Evolutionary conservation across 2,797 vertebrate genomes (phyloP).

Genomic region (Sandelia bainsii): DNA sequence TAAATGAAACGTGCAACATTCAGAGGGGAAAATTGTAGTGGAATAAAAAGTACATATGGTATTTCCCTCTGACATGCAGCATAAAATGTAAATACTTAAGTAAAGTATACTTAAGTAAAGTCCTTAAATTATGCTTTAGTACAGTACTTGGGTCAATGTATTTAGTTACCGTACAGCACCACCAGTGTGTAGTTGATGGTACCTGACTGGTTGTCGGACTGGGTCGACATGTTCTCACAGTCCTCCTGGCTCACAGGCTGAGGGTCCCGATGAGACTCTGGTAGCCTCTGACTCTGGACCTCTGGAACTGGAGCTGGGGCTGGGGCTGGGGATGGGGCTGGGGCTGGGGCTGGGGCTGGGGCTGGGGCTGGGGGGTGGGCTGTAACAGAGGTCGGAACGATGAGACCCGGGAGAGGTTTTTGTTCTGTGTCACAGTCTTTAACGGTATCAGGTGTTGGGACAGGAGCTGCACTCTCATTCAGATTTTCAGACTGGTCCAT

Average conservation of each 20-base stretch:
- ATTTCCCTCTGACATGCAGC: no score
- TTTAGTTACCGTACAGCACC: no score
- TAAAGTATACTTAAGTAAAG: no score
- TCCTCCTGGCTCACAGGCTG: constrained; percentile 71
- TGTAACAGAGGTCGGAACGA: neutral
- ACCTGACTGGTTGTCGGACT: constrained; percentile 86
- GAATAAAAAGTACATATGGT: no score
- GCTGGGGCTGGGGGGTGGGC: neutral
- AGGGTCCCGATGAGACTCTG: constrained; percentile 54
- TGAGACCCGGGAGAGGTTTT: constrained; percentile 21
- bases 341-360: neutral
- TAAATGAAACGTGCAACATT: no score
- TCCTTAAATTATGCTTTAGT: no score
- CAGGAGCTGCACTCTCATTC: constrained; percentile 1
- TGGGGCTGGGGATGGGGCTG: neutral
- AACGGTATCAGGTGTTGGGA: rapidly evolving
- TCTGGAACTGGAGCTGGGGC: constrained; percentile 29
- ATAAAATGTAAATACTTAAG: no score
- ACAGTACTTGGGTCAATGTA: no score
- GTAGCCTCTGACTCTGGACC: constrained; percentile 51
- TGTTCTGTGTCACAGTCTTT: constrained; percentile 29
- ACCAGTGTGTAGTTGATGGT: neutral
- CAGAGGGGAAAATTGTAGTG: no score
- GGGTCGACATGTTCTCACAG: constrained; percentile 80
- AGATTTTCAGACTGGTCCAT: constrained; percentile 61